A percentile compares a stretch with the other conserved stretches of the same genome.
Conservation (phyloP, 1,140 invertebrate species). For the Drosophila jambulina region DNA sequence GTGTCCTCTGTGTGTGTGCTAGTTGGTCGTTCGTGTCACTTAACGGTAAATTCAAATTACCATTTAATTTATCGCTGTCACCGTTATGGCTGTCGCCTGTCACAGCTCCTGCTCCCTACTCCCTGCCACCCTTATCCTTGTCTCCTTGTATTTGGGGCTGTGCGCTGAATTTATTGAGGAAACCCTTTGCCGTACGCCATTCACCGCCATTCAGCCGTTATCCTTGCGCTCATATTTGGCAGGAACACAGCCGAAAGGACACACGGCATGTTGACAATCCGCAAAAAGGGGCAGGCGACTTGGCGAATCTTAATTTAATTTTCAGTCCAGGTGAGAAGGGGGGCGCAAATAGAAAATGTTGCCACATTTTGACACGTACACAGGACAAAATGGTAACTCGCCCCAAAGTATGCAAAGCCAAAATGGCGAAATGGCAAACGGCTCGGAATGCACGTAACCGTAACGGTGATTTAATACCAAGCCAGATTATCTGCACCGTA, state of each 20-base stretch:
- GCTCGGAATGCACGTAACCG: conserved; percentile 49
- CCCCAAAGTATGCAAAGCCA: conserved; percentile 32
- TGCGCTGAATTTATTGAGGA: conserved; percentile 75
- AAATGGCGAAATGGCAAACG: conserved; percentile 17
- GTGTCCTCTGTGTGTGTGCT: conserved; percentile 10
- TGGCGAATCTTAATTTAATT: conserved; percentile 61
- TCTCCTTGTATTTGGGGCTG: conserved; percentile 26
- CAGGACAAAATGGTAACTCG: conserved; percentile 26
- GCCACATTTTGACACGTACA: conserved; percentile 55
- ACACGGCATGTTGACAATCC: conserved; percentile 55
- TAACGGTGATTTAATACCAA: conserved; percentile 46
- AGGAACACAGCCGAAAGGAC: conserved; percentile 39
- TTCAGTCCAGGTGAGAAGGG: conserved; percentile 4
- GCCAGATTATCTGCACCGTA: conserved; percentile 43
- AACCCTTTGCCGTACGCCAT: conserved; percentile 45
- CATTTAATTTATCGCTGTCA: conserved; percentile 84
- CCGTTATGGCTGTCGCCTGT: conserved; percentile 83
- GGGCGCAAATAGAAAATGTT: conserved; percentile 41
- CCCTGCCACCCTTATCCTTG: conserved; percentile 12
- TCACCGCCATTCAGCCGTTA: conserved; percentile 20
- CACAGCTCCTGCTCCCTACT: conserved; percentile 22
- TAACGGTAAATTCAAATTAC: conserved; percentile 84
- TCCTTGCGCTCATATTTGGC: conserved; percentile 63
- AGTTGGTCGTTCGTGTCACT: conserved; percentile 73
- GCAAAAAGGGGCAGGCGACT: conserved; percentile 17